Conservation (phyloP, 2,797 vertebrate genomes). For the Tapirus indicus region DNA sequence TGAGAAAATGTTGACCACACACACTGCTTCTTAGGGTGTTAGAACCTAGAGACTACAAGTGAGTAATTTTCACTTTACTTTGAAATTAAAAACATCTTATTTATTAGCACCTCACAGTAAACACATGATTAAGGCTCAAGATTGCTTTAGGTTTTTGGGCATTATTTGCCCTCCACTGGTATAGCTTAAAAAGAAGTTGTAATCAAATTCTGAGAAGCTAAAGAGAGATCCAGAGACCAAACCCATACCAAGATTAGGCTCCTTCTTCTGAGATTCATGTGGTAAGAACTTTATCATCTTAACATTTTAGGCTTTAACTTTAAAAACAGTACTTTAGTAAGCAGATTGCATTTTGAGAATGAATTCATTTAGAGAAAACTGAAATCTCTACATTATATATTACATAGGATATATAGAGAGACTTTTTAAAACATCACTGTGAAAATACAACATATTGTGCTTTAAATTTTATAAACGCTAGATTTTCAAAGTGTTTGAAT, state of each 20-base stretch:
- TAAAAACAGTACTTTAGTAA: slow-evolving; percentile 18
- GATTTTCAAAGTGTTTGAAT: slow-evolving; percentile 48
- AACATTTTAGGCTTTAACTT: slow-evolving; percentile 49
- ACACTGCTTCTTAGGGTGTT: neutral
- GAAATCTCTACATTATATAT: neutral
- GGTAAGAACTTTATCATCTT: slow-evolving; percentile 6
- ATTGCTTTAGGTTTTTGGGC: neutral
- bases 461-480: slow-evolving; percentile 62
- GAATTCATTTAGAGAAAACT: slow-evolving; percentile 56
- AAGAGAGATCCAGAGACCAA: neutral
- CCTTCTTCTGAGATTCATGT: neutral
- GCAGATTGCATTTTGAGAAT: slow-evolving; percentile 33
- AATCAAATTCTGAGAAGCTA: neutral
- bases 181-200: neutral
- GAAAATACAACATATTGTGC: slow-evolving; percentile 32
- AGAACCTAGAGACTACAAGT: slow-evolving; percentile 1
- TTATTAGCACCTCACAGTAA: neutral
- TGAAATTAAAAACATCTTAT: neutral
- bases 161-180: neutral
- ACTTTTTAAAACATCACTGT: slow-evolving; percentile 54
- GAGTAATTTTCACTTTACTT: slow-evolving; percentile 13
- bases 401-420: neutral
- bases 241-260: neutral
- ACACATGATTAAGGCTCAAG: neutral
- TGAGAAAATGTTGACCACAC: neutral